Evolutionary conservation across 2,888 invertebrate genomes (phyloP), one percentile per base, ranked within the genome.

Genomic region (Drosophila phalerata): DNA sequence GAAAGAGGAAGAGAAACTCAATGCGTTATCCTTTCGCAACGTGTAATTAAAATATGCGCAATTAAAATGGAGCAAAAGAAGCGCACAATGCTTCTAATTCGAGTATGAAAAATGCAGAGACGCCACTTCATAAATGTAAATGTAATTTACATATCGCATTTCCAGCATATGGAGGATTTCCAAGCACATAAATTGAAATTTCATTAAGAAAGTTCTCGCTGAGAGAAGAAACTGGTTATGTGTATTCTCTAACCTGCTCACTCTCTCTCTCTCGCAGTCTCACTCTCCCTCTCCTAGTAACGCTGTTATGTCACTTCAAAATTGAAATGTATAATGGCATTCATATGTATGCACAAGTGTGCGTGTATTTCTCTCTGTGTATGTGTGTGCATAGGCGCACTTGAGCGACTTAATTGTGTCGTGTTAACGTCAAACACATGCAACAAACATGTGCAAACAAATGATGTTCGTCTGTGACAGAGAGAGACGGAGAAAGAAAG

Each of bases 391-490:
- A 65, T 83, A 73, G 83, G 83, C 85, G 86, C 81, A 86, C 87
- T 85, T 85, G 80, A 87, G 85, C 85, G 89, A 89, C 89, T 88
- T 86, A 86, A 86, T 86, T 86, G 87, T 86, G 85, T 85, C 89
- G 89, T 85, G 85, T 86, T 88, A 86, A 88, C 87, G 85, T 88
- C 85, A 89, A 87, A 86, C 81, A 87, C 85, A 85, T 86, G 84
- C 85, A 88, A 88, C 84, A 85, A 86, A 85, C 85, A 86, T 86
- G 73, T 77, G 86, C 86, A 84, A 88, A 85, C 86, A 85, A 88
- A 88, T 81, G 74, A 69, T 79, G 56, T 70, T 63, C 52, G 65
- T 51, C 49, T 56, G 40, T 19, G 28, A 6, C 28, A 28, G 28
- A 38, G 45, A 45, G 37, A 40, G 45, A 30, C 48, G 11, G 32